Conservation (phyloP, 2,888 invertebrate species). For the Petrolisthes cinctipes region DNA sequence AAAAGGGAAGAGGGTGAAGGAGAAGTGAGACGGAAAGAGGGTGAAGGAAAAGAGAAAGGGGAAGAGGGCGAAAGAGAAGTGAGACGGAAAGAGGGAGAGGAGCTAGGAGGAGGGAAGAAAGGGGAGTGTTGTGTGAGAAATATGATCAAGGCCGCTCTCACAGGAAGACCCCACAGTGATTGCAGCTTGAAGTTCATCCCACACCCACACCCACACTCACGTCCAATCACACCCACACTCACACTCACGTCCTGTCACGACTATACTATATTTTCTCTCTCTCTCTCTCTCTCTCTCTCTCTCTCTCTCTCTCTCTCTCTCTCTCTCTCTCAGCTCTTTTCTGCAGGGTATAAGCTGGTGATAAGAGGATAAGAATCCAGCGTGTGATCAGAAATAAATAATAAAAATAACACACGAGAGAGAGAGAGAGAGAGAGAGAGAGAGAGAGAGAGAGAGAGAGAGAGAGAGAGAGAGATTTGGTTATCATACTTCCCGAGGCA, state of each 20-base stretch:
- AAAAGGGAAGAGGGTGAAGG: neutral
- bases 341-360: neutral
- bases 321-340: neutral
- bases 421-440: no score
- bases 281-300: constrained; percentile 19
- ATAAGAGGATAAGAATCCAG: neutral
- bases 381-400: neutral
- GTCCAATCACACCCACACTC: neutral
- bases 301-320: constrained; percentile 15
- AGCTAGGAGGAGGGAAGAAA: neutral
- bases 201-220: constrained; percentile 43
- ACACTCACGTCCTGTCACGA: neutral
- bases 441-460: no score
- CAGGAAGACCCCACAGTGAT: neutral
- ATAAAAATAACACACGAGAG: no score
- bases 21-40: constrained; percentile 27
- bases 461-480: no score
- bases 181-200: constrained; percentile 3
- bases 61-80: constrained; percentile 9
- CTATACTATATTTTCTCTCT: neutral
- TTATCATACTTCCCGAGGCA: no score
- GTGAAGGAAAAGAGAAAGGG: constrained; percentile 46
- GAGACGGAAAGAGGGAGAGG: constrained; percentile 37
- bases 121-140: neutral
- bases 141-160: neutral